phyloP scores from a whole-genome alignment of 2,888 invertebrate species.

The Acanthopleura granulata region DNA sequence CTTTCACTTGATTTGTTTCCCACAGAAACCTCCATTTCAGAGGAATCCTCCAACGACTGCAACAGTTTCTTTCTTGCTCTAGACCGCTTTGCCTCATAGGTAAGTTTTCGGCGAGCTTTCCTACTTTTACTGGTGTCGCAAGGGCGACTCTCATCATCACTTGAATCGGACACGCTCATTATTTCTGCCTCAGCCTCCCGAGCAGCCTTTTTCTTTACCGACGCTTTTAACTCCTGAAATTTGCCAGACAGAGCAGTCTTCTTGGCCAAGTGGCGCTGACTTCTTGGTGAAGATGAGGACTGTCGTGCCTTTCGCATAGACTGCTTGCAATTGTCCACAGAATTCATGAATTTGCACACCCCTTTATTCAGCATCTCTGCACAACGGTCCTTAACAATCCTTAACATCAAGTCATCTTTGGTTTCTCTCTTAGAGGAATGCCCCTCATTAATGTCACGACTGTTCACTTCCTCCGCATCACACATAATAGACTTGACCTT shows the following conservation, averaged over 20 bases:
- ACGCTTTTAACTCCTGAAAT: background rate
- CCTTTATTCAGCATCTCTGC: conserved; percentile 28
- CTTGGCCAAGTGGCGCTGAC: background rate
- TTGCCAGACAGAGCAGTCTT: background rate
- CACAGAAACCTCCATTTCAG: no score
- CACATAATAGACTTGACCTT: conserved; percentile 32
- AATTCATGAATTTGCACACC: conserved; percentile 28
- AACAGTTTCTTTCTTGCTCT: no score
- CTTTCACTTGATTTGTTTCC: no score
- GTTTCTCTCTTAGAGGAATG: background rate
- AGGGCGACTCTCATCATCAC: background rate
- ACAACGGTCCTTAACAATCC: conserved; percentile 23
- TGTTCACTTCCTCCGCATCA: background rate
- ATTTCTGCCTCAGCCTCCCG: background rate
- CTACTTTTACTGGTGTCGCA: background rate
- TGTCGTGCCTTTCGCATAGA: background rate
- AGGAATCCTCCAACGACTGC: no score
- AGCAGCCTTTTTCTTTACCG: background rate
- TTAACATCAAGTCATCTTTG: background rate
- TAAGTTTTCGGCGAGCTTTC: background rate
- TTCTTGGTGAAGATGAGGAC: background rate
- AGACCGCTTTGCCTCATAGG: background rate
- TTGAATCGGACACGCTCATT: background rate
- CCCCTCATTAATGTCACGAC: background rate
- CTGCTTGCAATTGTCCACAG: conserved; percentile 15